Evolutionary conservation across 2,113 vertebrate genomes (phyloP).

Genomic region (Odocoileus virginianus): DNA sequence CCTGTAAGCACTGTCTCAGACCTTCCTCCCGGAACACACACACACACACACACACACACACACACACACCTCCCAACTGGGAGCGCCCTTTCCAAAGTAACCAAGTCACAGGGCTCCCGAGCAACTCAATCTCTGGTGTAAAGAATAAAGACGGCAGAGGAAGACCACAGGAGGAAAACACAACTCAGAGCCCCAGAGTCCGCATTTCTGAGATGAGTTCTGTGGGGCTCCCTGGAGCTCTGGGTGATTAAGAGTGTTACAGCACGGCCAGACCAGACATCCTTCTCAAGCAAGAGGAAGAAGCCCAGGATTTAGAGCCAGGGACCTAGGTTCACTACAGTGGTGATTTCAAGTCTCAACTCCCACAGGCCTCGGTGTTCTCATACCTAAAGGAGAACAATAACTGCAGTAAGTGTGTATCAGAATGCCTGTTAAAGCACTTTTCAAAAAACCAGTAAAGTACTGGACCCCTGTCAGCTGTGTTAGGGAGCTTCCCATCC

Average conservation of each 20-base stretch:
- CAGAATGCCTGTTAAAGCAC: not conserved
- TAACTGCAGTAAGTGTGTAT: not conserved
- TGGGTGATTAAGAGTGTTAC: not conserved
- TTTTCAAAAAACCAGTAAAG: not conserved
- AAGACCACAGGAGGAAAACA: not conserved
- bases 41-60: no score
- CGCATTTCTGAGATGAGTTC: not conserved
- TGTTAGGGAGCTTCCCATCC: no score
- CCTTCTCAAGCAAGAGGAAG: not conserved
- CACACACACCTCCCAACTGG: accelerated
- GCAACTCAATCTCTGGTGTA: not conserved
- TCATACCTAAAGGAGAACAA: not conserved
- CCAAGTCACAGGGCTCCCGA: not conserved
- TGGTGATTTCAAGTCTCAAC: not conserved
- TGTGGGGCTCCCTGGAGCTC: not conserved
- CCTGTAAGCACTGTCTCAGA: not conserved
- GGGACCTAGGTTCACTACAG: not conserved
- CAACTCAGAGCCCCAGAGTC: not conserved
- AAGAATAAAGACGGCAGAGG: not conserved
- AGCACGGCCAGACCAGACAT: not conserved
- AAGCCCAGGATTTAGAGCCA: not conserved
- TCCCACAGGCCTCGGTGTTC: not conserved
- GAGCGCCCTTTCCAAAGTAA: not conserved
- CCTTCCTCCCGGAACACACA: not conserved
- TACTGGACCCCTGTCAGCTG: not conserved